phyloP scores from a whole-genome alignment of 2,113 vertebrate genomes.

The Aspiorhynchus laticeps region DNA sequence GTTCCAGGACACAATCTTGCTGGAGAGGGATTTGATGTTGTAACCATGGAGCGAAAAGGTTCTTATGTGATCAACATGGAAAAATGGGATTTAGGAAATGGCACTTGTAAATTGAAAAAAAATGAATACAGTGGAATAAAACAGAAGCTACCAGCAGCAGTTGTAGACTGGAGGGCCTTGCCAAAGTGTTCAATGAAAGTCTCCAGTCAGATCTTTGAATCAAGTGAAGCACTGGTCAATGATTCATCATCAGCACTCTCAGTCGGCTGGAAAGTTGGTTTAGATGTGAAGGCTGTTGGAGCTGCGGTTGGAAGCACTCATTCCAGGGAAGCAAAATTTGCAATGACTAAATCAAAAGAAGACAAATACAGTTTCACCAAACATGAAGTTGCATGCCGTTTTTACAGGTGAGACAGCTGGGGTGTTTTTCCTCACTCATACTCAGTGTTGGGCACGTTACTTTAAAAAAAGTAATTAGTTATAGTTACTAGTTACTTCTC shows the following conservation, averaged over 20 bases:
- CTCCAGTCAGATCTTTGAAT: conserved; percentile 53
- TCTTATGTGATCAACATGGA: conserved; percentile 61
- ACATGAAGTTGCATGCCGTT: conserved; percentile 61
- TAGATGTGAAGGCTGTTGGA: conserved; percentile 50
- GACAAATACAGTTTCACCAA: conserved; percentile 67
- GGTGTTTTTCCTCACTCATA: conserved; percentile 31
- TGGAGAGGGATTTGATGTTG: conserved; percentile 71
- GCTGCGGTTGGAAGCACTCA: conserved; percentile 60
- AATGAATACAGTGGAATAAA: conserved; percentile 36
- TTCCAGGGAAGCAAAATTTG: conserved; percentile 54
- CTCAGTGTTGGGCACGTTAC: no score
- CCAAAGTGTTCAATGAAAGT: conserved; percentile 55
- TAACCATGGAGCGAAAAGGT: conserved; percentile 65
- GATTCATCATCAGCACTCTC: conserved; percentile 56
- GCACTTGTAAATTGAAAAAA: conserved; percentile 60
- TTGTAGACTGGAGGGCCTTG: conserved; percentile 62
- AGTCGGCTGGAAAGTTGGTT: conserved; percentile 69
- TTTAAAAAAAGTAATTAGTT: no score
- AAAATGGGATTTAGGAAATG: conserved; percentile 46
- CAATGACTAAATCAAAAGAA: conserved; percentile 56
- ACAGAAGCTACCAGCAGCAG: conserved; percentile 65
- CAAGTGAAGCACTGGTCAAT: conserved; percentile 58
- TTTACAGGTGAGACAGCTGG: conserved; percentile 60
- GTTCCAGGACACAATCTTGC: conserved; percentile 62
- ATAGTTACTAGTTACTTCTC: no score